Evolutionary conservation across 2,797 vertebrate species (phyloP).

Genomic region (Melanotaenia pygmaea): DNA sequence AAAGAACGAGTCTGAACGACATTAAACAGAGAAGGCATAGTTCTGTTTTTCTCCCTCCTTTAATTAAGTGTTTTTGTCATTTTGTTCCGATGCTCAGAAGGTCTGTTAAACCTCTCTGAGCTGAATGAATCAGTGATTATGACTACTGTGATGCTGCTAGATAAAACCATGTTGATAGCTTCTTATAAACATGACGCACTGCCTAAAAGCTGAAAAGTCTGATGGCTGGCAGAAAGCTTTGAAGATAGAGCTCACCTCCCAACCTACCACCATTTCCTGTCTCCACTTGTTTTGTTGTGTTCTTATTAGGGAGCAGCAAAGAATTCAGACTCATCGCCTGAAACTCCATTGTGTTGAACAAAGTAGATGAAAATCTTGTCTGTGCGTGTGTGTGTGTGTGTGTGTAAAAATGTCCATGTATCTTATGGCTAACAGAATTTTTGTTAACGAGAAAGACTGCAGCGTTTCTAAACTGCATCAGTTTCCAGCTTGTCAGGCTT

Average conservation of each 20-base stretch:
- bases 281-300: conserved; percentile 54
- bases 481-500: conserved; percentile 30
- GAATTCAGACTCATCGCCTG: conserved; percentile 43
- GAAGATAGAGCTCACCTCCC: conserved; percentile 62
- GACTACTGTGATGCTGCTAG: conserved; percentile 20
- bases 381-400: not conserved
- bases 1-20: not conserved
- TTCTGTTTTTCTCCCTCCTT: not conserved
- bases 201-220: conserved; percentile 48
- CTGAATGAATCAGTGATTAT: conserved; percentile 27
- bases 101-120: conserved; percentile 25
- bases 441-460: conserved; percentile 37
- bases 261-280: conserved; percentile 39
- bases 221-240: conserved; percentile 62
- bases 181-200: conserved; percentile 45
- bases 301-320: conserved; percentile 57
- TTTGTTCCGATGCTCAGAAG: not conserved
- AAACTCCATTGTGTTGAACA: conserved; percentile 23
- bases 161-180: conserved; percentile 48
- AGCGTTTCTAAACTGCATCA: conserved; percentile 29
- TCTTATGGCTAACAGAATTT: conserved; percentile 27
- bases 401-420: conserved; percentile 9
- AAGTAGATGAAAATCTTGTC: conserved; percentile 30
- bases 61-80: conserved; percentile 28
- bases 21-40: conserved; percentile 9